A percentile compares a stretch with the other conserved stretches of the same genome.
Evolutionary conservation across 2,113 vertebrate genomes (phyloP).

Genomic region (Dipodomys stephensi): DNA sequence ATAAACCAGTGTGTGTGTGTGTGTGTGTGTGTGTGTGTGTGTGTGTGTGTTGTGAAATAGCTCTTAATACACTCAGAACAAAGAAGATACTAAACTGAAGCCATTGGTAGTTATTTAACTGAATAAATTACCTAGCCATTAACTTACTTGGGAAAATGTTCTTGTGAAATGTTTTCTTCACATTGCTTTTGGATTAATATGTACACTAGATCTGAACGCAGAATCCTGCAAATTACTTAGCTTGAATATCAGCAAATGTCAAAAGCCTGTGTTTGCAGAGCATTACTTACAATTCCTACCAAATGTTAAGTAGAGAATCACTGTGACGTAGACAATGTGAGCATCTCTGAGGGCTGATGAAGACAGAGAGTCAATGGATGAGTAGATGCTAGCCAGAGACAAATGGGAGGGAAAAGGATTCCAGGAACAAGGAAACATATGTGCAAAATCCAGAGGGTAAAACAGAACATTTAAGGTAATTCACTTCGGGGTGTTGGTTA

Average conservation of each 20-base stretch:
- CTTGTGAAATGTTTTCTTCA: neutral
- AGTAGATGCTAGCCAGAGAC: neutral
- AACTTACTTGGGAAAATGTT: neutral
- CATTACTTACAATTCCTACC: neutral
- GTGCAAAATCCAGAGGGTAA: neutral
- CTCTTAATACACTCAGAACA: slow-evolving; percentile 10
- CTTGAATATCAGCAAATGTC: neutral
- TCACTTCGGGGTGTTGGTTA: neutral
- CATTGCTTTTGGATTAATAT: slow-evolving; percentile 11
- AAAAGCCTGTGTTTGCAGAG: neutral
- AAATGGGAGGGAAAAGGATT: neutral
- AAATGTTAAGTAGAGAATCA: too few relatives aligned
- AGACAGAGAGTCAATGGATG: neutral
- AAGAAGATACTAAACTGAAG: neutral
- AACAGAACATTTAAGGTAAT: neutral
- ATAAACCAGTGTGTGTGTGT: neutral
- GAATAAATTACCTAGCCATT: slow-evolving; percentile 15
- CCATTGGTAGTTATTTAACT: neutral
- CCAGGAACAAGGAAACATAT: neutral
- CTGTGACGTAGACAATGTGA: too few relatives aligned
- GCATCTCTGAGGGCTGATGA: neutral
- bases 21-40: too few relatives aligned
- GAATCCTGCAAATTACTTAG: neutral
- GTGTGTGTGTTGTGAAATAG: neutral
- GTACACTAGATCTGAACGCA: neutral